Evolutionary conservation across 2,797 vertebrate species (phyloP), one percentile per base, ranked within the genome.

Genomic region (Triplophysa bombifrons): DNA sequence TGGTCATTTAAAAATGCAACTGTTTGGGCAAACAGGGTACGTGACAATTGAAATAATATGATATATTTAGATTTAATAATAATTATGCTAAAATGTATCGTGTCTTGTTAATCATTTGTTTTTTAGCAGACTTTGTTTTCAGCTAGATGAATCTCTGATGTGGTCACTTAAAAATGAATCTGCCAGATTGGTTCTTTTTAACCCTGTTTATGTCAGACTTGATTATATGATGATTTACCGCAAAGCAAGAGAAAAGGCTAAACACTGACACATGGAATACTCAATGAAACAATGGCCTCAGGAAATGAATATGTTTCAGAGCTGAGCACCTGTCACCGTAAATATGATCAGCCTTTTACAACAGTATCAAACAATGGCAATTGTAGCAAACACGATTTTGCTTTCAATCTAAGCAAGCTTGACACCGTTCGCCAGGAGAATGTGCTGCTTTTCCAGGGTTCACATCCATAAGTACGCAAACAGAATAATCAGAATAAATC

Each of bases 281-380:
- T 65, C 58, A 63, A 53, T 71, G 46, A 79, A 79, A 79, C 69
- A 79, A 72, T 65, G 50, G 76, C 60, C 76, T 34, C 13, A 72
- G 77, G 77, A 79, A 79, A 79, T 56, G 34, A 79, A 72, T 79
- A 65, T 0, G 19, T 72, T 79, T 72, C 16, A 3, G 34, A 79
- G 69, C 60, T 46, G 60, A 65, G 48, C 60, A 65, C 48, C 60
- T 66, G 60, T 72, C 77, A 79, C 34, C 1, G 3, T 55, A 66
- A 79, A 79, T 56, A 65, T 22, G 64, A 65, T 79, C 60, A 79
- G 50, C 48, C 38, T 56, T 65, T 72, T 50, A 79, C 63, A 78
- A 72, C 11, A 12, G 27, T 61, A 11, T 70, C 66, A 41, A 63
- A 70, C 60, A 65, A 72, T 5, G 34, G 44, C 38, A 48, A 61